These are phyloP conservation scores for Cataglyphis livida DNA, from an alignment of 2,888 invertebrate genomes.

Conservation along the genomic window DNA sequence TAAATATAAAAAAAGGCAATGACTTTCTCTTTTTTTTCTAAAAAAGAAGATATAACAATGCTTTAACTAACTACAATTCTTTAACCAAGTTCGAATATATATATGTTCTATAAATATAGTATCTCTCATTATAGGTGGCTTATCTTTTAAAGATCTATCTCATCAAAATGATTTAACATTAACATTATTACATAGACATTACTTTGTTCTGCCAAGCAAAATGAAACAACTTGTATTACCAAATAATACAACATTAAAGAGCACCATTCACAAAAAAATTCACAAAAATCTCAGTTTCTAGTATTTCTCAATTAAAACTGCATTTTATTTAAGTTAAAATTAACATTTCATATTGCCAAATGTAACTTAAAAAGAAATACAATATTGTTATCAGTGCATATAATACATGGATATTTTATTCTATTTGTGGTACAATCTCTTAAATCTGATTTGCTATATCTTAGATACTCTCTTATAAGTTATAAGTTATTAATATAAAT, in stretches of 20 bases:
- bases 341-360: background rate
- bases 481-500: background rate
- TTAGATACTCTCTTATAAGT: background rate
- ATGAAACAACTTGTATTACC: background rate
- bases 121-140: background rate
- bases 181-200: background rate
- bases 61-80: background rate
- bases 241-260: background rate
- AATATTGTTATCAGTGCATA: background rate
- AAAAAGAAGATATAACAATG: background rate
- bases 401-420: background rate
- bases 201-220: background rate
- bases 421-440: background rate
- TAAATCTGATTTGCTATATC: background rate
- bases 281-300: background rate
- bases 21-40: background rate
- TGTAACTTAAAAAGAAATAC: background rate
- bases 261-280: constrained; percentile 6
- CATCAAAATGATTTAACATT: background rate
- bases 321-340: constrained; percentile 6
- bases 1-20: background rate
- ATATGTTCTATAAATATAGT: background rate
- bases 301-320: background rate
- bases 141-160: background rate
- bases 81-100: background rate